phyloP scores from a whole-genome alignment of 2,888 invertebrate genomes.

The Leptopilina drosophilae region DNA sequence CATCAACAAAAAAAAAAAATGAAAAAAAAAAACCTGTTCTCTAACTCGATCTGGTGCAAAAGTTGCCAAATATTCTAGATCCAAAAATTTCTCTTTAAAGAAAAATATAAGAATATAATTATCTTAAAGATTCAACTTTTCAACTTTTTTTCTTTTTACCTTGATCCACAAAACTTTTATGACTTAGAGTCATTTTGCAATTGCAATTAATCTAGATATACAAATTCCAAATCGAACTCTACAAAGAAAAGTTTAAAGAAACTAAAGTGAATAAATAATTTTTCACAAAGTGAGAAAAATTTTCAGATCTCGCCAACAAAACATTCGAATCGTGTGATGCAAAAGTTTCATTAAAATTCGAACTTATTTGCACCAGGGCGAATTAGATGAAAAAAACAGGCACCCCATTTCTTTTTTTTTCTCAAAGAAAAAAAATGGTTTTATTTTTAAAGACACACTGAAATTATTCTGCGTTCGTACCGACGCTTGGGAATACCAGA shows the following conservation, averaged over 20 bases:
- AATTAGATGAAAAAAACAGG: conserved; percentile 1
- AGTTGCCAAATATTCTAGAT: not conserved
- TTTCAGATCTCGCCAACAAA: conserved; percentile 15
- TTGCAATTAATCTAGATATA: conserved; percentile 7
- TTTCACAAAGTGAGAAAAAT: not conserved
- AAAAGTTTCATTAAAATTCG: conserved; percentile 10
- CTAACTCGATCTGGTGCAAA: conserved; percentile 40
- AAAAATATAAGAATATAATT: not conserved
- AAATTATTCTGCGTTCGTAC: conserved; percentile 39
- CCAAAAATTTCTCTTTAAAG: not conserved
- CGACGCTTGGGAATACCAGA: conserved; percentile 35
- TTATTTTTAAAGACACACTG: conserved; percentile 34
- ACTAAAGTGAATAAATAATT: not conserved
- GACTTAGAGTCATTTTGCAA: conserved; percentile 1
- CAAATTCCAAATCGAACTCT: not conserved
- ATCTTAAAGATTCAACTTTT: not conserved
- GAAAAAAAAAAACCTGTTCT: conserved; percentile 40
- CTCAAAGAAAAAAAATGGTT: too few species aligned
- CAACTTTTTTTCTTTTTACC: not conserved
- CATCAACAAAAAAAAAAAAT: conserved; percentile 58
- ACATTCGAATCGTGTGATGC: not conserved
- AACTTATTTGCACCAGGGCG: conserved; percentile 28
- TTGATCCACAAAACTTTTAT: conserved; percentile 15
- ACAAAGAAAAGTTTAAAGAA: too few species aligned
- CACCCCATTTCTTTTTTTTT: not conserved